Evolutionary conservation across 2,797 vertebrate genomes (phyloP).

Genomic region (Ctenosaura bakeri): DNA sequence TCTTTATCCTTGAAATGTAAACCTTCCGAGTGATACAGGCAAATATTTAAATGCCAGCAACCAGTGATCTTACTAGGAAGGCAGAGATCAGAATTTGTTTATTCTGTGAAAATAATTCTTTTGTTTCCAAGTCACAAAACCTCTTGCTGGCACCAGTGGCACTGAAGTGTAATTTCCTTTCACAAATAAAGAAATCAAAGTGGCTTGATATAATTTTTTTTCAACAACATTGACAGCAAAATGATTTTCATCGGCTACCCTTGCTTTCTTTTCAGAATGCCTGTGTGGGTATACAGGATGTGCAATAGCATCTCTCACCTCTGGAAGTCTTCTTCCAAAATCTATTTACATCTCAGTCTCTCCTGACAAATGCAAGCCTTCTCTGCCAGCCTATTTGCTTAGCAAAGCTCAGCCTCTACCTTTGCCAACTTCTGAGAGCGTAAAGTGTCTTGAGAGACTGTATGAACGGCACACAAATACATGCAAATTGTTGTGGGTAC

Average conservation of each 20-base stretch:
- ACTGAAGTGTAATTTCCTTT: conserved; percentile 34
- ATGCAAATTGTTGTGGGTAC: conserved; percentile 63
- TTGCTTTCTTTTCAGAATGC: conserved; percentile 22
- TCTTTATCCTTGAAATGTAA: conserved; percentile 25
- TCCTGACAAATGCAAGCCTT: conserved; percentile 62
- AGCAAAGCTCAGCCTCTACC: conserved; percentile 68
- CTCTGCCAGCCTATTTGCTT: conserved; percentile 71
- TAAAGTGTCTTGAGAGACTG: conserved; percentile 62
- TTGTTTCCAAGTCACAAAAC: conserved; percentile 47
- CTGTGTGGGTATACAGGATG: neutral
- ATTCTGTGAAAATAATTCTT: neutral
- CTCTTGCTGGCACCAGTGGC: conserved; percentile 34
- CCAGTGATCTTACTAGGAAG: conserved; percentile 26
- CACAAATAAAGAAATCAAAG: conserved; percentile 63
- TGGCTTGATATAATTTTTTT: neutral
- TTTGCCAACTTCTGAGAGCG: conserved; percentile 67
- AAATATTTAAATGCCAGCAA: conserved; percentile 52
- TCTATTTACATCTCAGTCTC: conserved; percentile 69
- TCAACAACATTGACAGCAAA: conserved; percentile 51
- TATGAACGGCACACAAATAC: conserved; percentile 63
- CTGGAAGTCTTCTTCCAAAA: conserved; percentile 40
- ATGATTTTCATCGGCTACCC: conserved; percentile 32
- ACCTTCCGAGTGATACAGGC: conserved; percentile 23
- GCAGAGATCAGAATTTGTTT: conserved; percentile 40
- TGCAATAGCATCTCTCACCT: conserved; percentile 42